A percentile compares a stretch with the other conserved stretches of the same genome.
Evolutionary conservation across 2,888 invertebrate genomes (phyloP).

Genomic region (Nomada ruficornis): DNA sequence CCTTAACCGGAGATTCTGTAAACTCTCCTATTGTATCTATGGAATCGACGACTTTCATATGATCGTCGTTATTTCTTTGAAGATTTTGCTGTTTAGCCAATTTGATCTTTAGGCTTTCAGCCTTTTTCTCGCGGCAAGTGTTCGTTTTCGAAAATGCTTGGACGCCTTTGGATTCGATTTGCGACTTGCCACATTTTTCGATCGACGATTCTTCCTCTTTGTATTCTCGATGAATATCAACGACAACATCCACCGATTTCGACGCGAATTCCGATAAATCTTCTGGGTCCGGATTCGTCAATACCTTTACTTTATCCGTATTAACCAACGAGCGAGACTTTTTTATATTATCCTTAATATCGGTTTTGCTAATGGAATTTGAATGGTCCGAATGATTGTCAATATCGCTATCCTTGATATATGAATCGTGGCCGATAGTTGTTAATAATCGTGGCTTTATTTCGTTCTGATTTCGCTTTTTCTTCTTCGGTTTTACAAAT

Average conservation of each 20-base stretch:
- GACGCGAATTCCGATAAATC: conserved; percentile 40
- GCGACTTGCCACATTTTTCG: not conserved
- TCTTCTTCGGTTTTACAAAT: not conserved
- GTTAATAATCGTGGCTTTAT: not conserved
- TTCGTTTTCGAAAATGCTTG: conserved; percentile 30
- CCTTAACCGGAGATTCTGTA: conserved; percentile 26
- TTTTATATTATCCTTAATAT: not conserved
- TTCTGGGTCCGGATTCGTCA: conserved; percentile 23
- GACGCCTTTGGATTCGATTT: not conserved
- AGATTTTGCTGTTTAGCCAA: not conserved
- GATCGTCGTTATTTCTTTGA: conserved; percentile 16
- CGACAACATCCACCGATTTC: conserved; percentile 71
- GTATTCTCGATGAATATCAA: conserved; percentile 72
- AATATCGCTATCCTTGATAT: conserved; percentile 6
- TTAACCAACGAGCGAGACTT: not conserved
- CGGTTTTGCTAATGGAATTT: not conserved
- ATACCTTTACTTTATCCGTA: conserved; percentile 4
- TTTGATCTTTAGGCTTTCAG: not conserved
- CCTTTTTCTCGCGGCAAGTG: conserved; percentile 16
- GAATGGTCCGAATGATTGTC: conserved; percentile 19
- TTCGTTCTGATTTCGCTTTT: conserved; percentile 19
- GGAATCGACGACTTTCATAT: conserved; percentile 58
- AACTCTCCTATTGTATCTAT: conserved; percentile 71
- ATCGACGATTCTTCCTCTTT: conserved; percentile 17
- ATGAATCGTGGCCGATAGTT: conserved; percentile 3